Conservation (phyloP, 2,888 invertebrate species). For the Dynastes hyllus region DNA sequence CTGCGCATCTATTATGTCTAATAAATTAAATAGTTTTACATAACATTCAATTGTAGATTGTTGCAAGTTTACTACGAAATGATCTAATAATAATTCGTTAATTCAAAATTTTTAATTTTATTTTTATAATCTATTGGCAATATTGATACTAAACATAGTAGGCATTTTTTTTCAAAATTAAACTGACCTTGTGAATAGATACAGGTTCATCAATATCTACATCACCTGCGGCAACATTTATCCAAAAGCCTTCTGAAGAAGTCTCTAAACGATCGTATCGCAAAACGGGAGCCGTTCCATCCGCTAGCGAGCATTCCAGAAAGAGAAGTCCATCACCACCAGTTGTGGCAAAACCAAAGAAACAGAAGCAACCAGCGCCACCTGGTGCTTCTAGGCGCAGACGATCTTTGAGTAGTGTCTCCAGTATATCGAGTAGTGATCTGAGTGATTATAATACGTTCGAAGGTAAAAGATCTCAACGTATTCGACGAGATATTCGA, state of each 20-base stretch:
- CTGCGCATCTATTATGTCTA: too few relatives aligned
- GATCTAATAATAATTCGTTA: too few relatives aligned
- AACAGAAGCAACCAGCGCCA: slow-evolving; percentile 56
- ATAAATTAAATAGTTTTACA: too few relatives aligned
- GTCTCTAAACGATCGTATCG: slow-evolving; percentile 56
- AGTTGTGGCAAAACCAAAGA: slow-evolving; percentile 71
- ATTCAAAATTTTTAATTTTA: too few relatives aligned
- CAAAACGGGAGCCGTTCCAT: slow-evolving; percentile 53
- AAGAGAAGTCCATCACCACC: slow-evolving; percentile 75
- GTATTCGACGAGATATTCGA: slow-evolving; percentile 29
- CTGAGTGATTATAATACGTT: slow-evolving; percentile 62
- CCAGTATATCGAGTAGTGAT: slow-evolving; percentile 72
- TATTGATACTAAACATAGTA: too few relatives aligned
- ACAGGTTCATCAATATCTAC: slow-evolving; percentile 20
- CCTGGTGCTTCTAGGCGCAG: slow-evolving; percentile 61
- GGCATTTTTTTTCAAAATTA: too few relatives aligned
- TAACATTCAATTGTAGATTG: too few relatives aligned
- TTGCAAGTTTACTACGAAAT: too few relatives aligned
- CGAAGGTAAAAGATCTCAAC: slow-evolving; percentile 45
- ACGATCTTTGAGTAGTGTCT: slow-evolving; percentile 73
- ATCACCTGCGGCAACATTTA: background rate
- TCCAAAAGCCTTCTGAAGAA: slow-evolving; percentile 54
- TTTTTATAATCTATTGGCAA: too few relatives aligned
- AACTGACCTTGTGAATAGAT: background rate
- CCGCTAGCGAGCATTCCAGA: slow-evolving; percentile 30